Base-by-base conservation (phyloP, 2,888 invertebrate species). In the Erebia ligea region DNA sequence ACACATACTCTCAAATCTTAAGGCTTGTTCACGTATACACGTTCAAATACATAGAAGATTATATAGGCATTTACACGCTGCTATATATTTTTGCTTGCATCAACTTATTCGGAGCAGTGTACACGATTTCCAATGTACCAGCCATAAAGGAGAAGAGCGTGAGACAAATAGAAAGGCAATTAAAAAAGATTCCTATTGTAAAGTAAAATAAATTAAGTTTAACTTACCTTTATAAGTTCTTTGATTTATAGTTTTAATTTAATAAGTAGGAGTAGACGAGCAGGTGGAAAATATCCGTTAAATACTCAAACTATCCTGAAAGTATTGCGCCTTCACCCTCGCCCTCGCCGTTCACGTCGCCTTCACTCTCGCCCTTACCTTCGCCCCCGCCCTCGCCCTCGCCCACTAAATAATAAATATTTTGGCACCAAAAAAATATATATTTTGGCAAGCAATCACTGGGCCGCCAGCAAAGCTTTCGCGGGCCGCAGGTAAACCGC, bases 81-180 rank as follows among this genome's bases (percentile, higher is more conserved):
- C 82, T 90, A 62, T 91, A 90, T 73, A 80, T 91, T 74, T 92
- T 88, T 68, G 85, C 90, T 0, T 73, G 84, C 69, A 74, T 91
- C 21, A 91, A 90, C 81, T 72, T 92, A 56, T 86, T 84, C 69
- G 90, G 86, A 0, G 87, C 84, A 1, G 87, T 91, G 73, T 92
- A 91, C 79, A 76, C 85, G 0, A 63, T 90, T 2, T 87, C 88
- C 3, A 81, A 77, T 1, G 70, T 90, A 8, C 92, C 92, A 0
- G 77, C 81, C 5, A 77, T 88, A 10, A 88, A 80, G 17, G 78
- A 80, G 19, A 88, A 82, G 66, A 86, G 73, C 66, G 79, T 86
- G 0, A 85, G 75, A 75, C 86, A 88, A 57, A 87, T 92, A 21
- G 91, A 92, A 61, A 86, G 78, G 34, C 89, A 89, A 34, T 68